Conservation (phyloP, 2,797 vertebrate genomes). For the Florisuga fusca region DNA sequence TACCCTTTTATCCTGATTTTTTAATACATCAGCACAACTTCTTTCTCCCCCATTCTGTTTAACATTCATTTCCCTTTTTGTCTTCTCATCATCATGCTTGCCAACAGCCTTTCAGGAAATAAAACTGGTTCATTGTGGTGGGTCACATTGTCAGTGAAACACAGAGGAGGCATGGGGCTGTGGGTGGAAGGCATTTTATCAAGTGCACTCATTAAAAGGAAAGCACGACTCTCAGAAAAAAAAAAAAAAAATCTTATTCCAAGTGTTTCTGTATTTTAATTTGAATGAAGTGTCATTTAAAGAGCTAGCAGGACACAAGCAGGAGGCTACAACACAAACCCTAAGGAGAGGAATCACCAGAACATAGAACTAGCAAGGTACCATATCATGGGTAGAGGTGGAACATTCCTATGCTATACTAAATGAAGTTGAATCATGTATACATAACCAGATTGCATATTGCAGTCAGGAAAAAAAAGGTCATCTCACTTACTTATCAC, state of each 20-base stretch:
- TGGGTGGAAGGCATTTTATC: background rate
- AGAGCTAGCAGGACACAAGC: background rate
- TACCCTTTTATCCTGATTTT: background rate
- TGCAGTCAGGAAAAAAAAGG: background rate
- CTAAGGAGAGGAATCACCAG: background rate
- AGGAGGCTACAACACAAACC: background rate
- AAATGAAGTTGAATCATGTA: background rate
- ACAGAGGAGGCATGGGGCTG: background rate
- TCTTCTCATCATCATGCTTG: constrained; percentile 5
- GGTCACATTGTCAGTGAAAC: constrained; percentile 24
- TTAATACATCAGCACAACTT: background rate
- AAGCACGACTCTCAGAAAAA: background rate
- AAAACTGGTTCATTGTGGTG: constrained; percentile 19
- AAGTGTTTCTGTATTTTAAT: constrained; percentile 12
- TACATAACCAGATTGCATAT: background rate
- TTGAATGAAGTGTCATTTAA: background rate
- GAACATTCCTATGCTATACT: background rate
- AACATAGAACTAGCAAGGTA: background rate
- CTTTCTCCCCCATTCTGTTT: background rate
- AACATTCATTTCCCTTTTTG: background rate
- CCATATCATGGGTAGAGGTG: background rate
- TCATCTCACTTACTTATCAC: background rate
- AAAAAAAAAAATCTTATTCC: background rate
- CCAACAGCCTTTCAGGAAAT: constrained; percentile 19
- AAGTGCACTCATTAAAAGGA: constrained; percentile 22